Conservation (phyloP, 2,113 vertebrate genomes). For the Gambusia holbrooki region DNA sequence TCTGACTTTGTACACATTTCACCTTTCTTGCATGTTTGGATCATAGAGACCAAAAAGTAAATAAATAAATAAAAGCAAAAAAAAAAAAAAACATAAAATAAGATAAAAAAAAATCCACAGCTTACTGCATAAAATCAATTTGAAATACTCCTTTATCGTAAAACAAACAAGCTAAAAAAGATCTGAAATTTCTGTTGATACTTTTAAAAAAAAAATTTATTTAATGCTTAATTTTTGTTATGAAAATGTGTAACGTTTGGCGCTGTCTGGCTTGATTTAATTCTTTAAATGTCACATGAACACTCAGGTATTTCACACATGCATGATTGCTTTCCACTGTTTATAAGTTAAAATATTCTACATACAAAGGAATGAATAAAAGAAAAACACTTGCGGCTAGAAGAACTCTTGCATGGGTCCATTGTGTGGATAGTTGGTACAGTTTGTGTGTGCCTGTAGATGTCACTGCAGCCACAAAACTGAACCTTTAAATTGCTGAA, state of each 20-base stretch:
- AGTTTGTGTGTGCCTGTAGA: neutral
- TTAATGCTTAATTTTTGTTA: neutral
- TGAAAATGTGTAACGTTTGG: neutral
- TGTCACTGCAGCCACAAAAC: too few relatives aligned
- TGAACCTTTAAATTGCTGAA: neutral
- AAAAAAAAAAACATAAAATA: too few relatives aligned
- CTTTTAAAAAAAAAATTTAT: neutral
- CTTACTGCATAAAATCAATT: slow-evolving; percentile 5
- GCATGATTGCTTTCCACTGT: neutral
- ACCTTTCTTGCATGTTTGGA: slow-evolving; percentile 51
- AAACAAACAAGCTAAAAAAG: slow-evolving; percentile 12
- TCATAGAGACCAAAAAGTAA: slow-evolving; percentile 6
- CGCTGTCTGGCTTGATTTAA: neutral
- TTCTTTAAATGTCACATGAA: neutral
- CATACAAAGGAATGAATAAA: too few relatives aligned
- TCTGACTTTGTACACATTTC: neutral
- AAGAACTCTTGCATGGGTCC: neutral
- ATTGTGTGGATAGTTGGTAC: neutral
- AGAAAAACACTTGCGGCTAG: too few relatives aligned
- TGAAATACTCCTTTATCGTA: slow-evolving; percentile 14
- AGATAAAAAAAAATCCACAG: neutral
- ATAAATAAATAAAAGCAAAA: too few relatives aligned
- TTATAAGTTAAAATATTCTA: neutral
- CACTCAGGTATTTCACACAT: neutral
- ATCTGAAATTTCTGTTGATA: slow-evolving; percentile 13